These are phyloP conservation scores for Cherax destructor DNA, from an alignment of 1,140 invertebrate genomes.

Conservation along the genomic window DNA sequence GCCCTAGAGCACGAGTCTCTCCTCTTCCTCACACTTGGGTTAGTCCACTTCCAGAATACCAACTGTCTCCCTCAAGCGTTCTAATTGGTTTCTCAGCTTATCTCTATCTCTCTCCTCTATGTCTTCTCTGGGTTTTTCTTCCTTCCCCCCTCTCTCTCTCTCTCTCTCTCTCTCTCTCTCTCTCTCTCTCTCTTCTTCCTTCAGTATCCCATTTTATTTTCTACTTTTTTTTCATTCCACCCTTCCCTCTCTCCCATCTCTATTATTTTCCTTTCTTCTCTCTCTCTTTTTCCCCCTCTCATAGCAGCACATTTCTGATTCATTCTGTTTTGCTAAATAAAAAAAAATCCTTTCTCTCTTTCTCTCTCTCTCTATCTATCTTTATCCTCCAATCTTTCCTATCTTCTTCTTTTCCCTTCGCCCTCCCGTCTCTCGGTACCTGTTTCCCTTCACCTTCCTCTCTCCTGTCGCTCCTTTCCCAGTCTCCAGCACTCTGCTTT, in stretches of 20 bases:
- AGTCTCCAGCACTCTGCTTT: not conserved
- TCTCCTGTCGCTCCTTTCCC: not conserved
- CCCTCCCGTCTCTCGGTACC: not conserved
- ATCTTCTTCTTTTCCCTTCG: not conserved
- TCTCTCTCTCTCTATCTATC: no score
- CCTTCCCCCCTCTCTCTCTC: not conserved
- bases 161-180: not conserved
- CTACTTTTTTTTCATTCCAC: no score
- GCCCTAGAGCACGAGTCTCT: not conserved
- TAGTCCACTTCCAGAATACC: not conserved
- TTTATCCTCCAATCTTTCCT: no score
- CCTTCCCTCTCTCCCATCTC: no score
- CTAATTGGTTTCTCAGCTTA: not conserved
- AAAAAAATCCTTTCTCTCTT: no score
- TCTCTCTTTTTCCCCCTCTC: no score
- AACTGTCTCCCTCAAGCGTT: conserved; percentile 7
- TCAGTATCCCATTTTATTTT: no score
- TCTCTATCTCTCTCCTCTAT: not conserved
- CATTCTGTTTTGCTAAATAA: no score
- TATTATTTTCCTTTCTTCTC: no score
- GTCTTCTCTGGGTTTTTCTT: not conserved
- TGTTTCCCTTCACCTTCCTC: not conserved
- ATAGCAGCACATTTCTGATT: no score
- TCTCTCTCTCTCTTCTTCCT: not conserved
- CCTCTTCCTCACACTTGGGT: not conserved